These are phyloP conservation scores for Stictonetta naevosa DNA, from an alignment of 2,113 vertebrate species.

Conservation along the genomic window DNA sequence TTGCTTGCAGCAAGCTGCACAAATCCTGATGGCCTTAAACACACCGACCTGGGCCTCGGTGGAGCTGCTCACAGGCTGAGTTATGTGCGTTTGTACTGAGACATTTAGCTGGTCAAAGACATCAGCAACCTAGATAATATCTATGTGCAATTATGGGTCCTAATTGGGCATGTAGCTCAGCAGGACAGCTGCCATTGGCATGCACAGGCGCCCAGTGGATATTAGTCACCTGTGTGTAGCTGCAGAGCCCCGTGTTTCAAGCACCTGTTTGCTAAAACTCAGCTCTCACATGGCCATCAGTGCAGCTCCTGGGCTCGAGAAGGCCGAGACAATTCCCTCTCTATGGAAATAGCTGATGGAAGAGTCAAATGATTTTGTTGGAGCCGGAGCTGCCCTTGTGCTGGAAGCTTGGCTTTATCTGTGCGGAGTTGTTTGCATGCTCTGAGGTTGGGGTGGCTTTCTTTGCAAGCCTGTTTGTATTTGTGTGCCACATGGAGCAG, in stretches of 20 bases:
- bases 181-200: neutral
- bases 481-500: neutral
- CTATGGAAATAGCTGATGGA: neutral
- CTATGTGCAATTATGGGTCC: neutral
- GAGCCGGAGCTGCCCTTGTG: neutral
- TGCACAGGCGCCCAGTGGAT: neutral
- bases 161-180: neutral
- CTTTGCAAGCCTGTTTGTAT: neutral
- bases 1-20: neutral
- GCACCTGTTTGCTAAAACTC: neutral
- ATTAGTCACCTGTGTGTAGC: neutral
- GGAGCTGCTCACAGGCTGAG: neutral
- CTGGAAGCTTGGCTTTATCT: neutral
- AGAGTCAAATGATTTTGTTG: neutral
- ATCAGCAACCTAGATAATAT: neutral
- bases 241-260: neutral
- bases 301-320: neutral
- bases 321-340: neutral
- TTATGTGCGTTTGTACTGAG: neutral
- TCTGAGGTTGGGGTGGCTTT: neutral
- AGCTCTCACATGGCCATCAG: fast-evolving
- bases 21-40: neutral
- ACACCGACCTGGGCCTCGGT: neutral
- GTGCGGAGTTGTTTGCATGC: neutral
- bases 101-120: neutral